Percentiles rank a stretch among this genome's conserved stretches.
Evolutionary conservation across 2,888 invertebrate genomes (phyloP).

Genomic region (Coenonympha glycerion): DNA sequence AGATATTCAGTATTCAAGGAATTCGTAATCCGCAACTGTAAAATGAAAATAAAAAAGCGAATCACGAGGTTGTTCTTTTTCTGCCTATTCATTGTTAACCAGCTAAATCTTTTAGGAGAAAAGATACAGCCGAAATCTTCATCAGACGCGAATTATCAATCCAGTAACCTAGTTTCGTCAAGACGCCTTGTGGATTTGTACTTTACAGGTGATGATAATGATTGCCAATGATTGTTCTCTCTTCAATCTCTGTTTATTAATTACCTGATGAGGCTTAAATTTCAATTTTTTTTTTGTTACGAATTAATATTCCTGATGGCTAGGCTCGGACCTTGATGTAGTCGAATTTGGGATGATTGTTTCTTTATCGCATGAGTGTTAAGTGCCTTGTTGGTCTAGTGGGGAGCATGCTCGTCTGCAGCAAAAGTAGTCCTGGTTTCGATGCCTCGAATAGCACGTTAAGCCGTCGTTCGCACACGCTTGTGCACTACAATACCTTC

Average conservation of each 20-base stretch:
- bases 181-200: slow-evolving; percentile 13
- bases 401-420: no score
- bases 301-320: no score
- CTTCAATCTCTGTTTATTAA: neutral
- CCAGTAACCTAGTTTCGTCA: slow-evolving; percentile 13
- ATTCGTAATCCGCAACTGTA: neutral
- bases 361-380: no score
- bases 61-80: neutral
- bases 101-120: neutral
- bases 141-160: slow-evolving; percentile 7
- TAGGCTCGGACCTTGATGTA: no score
- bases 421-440: no score
- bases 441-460: no score
- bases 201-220: neutral
- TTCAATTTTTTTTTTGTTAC: no score
- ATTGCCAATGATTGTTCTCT: neutral
- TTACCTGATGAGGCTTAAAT: neutral
- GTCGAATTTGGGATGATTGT: no score
- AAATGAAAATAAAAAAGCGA: neutral
- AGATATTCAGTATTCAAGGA: neutral
- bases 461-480: no score
- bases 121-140: neutral
- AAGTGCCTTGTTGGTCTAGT: no score
- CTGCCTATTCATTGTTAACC: neutral
- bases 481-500: no score